Evolutionary conservation across 2,113 vertebrate species (phyloP).

Genomic region (Corythoichthys intestinalis): DNA sequence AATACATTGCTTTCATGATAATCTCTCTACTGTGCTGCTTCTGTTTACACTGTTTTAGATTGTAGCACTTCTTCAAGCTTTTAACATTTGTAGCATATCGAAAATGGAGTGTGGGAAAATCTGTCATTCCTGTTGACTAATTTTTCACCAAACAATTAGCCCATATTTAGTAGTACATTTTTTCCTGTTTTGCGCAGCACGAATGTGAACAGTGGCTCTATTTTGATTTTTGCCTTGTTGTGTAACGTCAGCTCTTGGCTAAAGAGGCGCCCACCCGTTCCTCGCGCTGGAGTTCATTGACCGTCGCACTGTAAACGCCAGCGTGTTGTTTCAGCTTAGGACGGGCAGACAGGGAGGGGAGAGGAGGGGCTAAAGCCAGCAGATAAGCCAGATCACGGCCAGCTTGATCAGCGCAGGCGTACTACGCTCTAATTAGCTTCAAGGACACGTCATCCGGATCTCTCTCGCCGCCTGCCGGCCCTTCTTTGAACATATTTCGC

Average conservation of each 20-base stretch:
- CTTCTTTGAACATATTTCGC: conserved; percentile 3
- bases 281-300: conserved; percentile 52
- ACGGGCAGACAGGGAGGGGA: conserved; percentile 2
- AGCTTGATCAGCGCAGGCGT: conserved; percentile 52
- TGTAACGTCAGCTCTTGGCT: not conserved
- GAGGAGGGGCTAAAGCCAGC: conserved; percentile 57
- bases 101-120: too few relatives aligned
- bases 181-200: too few relatives aligned
- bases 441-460: conserved; percentile 67
- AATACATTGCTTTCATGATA: too few relatives aligned
- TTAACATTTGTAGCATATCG: too few relatives aligned
- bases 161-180: too few relatives aligned
- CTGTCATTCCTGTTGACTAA: too few relatives aligned
- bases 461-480: conserved; percentile 25
- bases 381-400: conserved; percentile 73
- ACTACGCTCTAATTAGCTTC: conserved; percentile 64
- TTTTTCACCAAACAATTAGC: too few relatives aligned
- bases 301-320: conserved; percentile 56
- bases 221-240: not conserved
- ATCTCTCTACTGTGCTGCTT: too few relatives aligned
- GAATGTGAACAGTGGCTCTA: too few relatives aligned
- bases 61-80: too few relatives aligned
- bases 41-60: too few relatives aligned
- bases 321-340: conserved; percentile 66
- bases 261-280: not conserved